Conservation (phyloP, 2,888 invertebrate species). For the Tenthredo mesomela region DNA sequence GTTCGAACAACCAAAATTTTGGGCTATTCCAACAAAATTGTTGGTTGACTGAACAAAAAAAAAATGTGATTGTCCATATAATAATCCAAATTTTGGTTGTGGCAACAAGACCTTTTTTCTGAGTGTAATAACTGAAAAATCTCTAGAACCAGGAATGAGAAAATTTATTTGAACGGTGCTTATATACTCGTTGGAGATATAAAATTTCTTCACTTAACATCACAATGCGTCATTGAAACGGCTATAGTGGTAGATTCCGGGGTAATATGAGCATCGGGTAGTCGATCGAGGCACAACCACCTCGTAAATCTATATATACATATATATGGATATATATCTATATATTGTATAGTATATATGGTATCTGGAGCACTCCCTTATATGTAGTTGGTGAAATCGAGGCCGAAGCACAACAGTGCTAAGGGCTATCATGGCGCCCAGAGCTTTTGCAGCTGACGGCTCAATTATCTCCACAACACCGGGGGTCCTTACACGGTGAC, state of each 20-base stretch:
- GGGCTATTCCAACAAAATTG: too few species aligned
- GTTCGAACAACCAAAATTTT: too few species aligned
- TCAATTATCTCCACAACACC: slow-evolving; percentile 74
- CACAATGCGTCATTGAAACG: slow-evolving; percentile 44
- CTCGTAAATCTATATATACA: not conserved
- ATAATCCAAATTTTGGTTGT: too few species aligned
- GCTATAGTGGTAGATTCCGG: slow-evolving; percentile 45
- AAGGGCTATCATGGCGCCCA: slow-evolving; percentile 68
- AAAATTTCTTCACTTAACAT: slow-evolving; percentile 51
- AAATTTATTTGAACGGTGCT: not conserved
- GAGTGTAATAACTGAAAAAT: slow-evolving; percentile 4
- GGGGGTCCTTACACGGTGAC: slow-evolving; percentile 70
- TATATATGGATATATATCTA: not conserved
- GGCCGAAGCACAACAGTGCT: slow-evolving; percentile 53
- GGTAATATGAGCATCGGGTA: slow-evolving; percentile 49
- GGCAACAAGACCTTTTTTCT: too few species aligned
- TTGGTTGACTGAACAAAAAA: too few species aligned
- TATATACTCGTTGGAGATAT: not conserved
- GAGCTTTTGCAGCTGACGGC: slow-evolving; percentile 76
- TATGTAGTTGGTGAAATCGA: slow-evolving; percentile 51
- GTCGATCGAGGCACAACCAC: not conserved
- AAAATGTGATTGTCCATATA: too few species aligned
- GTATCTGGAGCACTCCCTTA: slow-evolving; percentile 18
- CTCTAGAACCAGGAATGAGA: not conserved
- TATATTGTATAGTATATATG: slow-evolving; percentile 48